A percentile compares a stretch with the other conserved stretches of the same genome.
Evolutionary conservation across 2,888 invertebrate genomes (phyloP).

Genomic region (Ennomos quercinarius): DNA sequence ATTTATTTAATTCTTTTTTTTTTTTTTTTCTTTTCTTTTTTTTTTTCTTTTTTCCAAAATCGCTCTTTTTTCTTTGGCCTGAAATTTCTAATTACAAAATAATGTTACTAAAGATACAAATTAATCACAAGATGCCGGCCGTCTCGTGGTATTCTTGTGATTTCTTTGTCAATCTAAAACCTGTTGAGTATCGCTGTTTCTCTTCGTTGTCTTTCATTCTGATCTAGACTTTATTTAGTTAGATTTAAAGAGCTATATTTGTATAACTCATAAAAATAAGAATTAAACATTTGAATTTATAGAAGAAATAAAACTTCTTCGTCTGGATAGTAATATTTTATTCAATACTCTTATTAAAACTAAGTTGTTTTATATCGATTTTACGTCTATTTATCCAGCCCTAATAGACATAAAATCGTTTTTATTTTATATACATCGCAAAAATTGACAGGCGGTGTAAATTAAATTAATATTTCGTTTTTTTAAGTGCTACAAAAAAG

Average conservation of each 20-base stretch:
- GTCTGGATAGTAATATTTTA: constrained; percentile 33
- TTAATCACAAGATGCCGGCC: constrained; percentile 8
- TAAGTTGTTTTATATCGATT: constrained; percentile 34
- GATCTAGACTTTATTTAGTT: constrained; percentile 9
- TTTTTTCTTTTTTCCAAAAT: too few species aligned
- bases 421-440: constrained; percentile 23
- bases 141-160: constrained; percentile 12
- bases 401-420: constrained; percentile 50
- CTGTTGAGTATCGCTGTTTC: constrained; percentile 6
- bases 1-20: too few species aligned
- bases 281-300: constrained; percentile 30
- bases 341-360: constrained; percentile 28
- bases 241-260: constrained; percentile 37
- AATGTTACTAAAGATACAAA: neutral
- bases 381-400: constrained; percentile 60
- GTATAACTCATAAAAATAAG: constrained; percentile 23
- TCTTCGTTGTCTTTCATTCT: constrained; percentile 9
- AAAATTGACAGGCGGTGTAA: constrained; percentile 36
- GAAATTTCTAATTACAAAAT: too few species aligned
- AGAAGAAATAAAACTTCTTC: constrained; percentile 43
- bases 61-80: too few species aligned
- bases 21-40: too few species aligned
- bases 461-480: constrained; percentile 20
- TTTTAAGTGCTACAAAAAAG: constrained; percentile 10
- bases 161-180: neutral